These are phyloP conservation scores for Pygmarrhopalites habei DNA, from an alignment of 1,140 invertebrate species.

Conservation along the genomic window DNA sequence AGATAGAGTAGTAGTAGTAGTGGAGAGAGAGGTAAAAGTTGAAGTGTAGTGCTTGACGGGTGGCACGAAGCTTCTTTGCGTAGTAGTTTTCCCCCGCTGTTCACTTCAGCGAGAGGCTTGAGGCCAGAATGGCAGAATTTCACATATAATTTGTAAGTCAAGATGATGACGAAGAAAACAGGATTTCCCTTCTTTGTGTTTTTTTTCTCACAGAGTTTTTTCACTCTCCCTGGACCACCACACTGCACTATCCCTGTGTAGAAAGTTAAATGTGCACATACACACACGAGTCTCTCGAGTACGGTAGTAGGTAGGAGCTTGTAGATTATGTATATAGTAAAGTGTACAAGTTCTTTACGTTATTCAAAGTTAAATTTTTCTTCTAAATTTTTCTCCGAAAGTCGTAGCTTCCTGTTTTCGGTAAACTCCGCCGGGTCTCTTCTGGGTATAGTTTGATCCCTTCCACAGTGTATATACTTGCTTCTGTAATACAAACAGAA, in stretches of 20 bases:
- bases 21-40: background rate
- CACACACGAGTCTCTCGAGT: background rate
- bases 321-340: background rate
- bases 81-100: background rate
- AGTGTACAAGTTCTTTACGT: background rate
- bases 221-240: background rate
- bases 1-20: background rate
- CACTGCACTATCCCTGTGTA: background rate
- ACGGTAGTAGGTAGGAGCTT: background rate
- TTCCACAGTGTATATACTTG: conserved; percentile 87
- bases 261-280: background rate
- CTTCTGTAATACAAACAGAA: conserved; percentile 57
- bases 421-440: conserved; percentile 37
- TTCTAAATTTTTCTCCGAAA: conserved; percentile 37
- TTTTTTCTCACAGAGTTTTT: background rate
- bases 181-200: background rate
- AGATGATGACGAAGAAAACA: conserved; percentile 9
- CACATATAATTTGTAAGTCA: conserved; percentile 10
- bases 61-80: background rate
- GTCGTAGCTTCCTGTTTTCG: conserved; percentile 38
- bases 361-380: conserved; percentile 33
- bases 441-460: conserved; percentile 69
- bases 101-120: background rate
- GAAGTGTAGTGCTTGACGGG: background rate
- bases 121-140: background rate